Evolutionary conservation across 1,140 invertebrate genomes (phyloP).

Genomic region (Forficula auricularia): DNA sequence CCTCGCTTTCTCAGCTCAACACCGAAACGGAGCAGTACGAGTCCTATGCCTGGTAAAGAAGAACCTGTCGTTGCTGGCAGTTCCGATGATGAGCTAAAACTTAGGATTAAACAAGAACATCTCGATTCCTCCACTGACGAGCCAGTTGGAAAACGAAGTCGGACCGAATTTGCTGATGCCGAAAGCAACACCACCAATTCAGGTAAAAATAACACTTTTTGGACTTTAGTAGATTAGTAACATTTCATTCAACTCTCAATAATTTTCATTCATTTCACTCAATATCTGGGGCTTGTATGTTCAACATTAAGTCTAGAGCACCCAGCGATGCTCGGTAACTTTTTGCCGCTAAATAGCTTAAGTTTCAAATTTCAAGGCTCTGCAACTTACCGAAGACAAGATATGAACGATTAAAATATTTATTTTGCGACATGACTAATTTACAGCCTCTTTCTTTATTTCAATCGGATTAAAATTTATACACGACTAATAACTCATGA

Average conservation of each 20-base stretch:
- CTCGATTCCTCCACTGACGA: constrained; percentile 37
- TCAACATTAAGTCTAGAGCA: too few species aligned
- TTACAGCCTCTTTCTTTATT: too few species aligned
- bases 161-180: constrained; percentile 64
- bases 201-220: constrained; percentile 45
- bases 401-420: too few species aligned
- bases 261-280: too few species aligned
- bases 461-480: too few species aligned
- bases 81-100: constrained; percentile 44
- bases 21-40: constrained; percentile 42
- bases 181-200: constrained; percentile 76
- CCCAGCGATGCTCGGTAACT: too few species aligned
- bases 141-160: constrained; percentile 42
- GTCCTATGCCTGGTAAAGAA: constrained; percentile 16
- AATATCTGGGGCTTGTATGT: too few species aligned
- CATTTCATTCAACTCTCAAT: not conserved
- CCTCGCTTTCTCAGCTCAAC: constrained; percentile 27
- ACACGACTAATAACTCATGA: too few species aligned
- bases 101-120: constrained; percentile 50
- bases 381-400: too few species aligned
- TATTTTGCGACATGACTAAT: too few species aligned
- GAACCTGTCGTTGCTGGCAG: constrained; percentile 20
- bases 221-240: not conserved
- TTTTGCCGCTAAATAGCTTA: too few species aligned
- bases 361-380: too few species aligned